Conservation (phyloP, 2,888 invertebrate species). For the Phyllotreta striolata region DNA sequence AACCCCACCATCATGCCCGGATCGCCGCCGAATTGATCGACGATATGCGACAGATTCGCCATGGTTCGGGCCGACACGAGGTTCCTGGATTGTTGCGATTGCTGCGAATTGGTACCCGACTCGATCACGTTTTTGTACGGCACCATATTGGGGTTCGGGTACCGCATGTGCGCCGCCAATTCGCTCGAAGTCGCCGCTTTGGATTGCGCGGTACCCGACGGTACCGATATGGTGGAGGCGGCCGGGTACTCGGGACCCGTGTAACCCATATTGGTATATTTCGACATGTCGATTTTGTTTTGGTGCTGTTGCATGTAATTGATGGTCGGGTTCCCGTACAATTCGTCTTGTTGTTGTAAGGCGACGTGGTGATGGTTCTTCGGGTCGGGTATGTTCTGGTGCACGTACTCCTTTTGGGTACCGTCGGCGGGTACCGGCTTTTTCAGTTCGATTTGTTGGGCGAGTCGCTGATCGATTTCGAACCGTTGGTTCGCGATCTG, state of each 20-base stretch:
- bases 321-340: conserved; percentile 32
- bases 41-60: conserved; percentile 68
- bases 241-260: conserved; percentile 52
- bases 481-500: conserved; percentile 41
- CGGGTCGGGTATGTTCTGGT: conserved; percentile 56
- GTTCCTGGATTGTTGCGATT: conserved; percentile 56
- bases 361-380: conserved; percentile 42
- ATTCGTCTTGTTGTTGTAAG: conserved; percentile 24
- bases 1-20: conserved; percentile 66
- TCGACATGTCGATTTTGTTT: conserved; percentile 56
- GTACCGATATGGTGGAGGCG: conserved; percentile 43
- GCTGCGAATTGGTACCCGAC: background rate
- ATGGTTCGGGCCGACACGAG: conserved; percentile 64
- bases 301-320: conserved; percentile 35
- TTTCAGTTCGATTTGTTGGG: conserved; percentile 37
- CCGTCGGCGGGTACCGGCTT: conserved; percentile 42
- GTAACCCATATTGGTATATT: conserved; percentile 60
- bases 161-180: background rate
- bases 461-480: conserved; percentile 37
- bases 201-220: conserved; percentile 37
- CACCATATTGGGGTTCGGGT: conserved; percentile 1
- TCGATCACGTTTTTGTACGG: background rate
- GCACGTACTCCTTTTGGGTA: conserved; percentile 52
- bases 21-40: conserved; percentile 66
- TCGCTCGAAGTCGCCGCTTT: conserved; percentile 43